Evolutionary conservation across 2,888 invertebrate genomes (phyloP).

Genomic region (Craniophora ligustri): DNA sequence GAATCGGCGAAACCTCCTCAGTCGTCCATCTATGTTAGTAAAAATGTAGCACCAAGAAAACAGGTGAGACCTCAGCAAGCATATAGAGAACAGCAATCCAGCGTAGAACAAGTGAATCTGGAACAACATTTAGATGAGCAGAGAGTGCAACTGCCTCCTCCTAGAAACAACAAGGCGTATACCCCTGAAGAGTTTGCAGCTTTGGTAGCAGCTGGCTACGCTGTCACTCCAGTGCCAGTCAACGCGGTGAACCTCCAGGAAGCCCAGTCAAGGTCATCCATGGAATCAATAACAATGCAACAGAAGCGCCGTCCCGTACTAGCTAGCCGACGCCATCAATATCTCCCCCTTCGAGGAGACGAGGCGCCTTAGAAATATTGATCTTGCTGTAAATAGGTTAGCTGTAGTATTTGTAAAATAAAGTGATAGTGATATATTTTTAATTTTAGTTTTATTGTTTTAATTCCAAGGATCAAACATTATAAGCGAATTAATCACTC

Average conservation of each 20-base stretch:
- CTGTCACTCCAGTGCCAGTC: conserved; percentile 85
- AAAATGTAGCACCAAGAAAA: conserved; percentile 77
- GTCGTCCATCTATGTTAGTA: conserved; percentile 82
- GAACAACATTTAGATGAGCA: conserved; percentile 78
- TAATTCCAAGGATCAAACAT: not conserved
- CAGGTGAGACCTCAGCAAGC: conserved; percentile 64
- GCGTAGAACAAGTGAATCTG: conserved; percentile 62
- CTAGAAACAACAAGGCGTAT: conserved; percentile 84
- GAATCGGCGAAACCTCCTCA: conserved; percentile 78
- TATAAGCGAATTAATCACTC: too few species aligned
- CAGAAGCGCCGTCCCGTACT: conserved; percentile 61
- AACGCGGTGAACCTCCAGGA: conserved; percentile 68
- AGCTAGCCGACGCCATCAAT: conserved; percentile 78
- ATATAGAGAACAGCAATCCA: conserved; percentile 60
- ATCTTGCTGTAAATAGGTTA: conserved; percentile 76
- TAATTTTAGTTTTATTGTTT: conserved; percentile 48
- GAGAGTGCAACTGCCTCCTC: conserved; percentile 81
- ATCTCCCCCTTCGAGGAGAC: conserved; percentile 81
- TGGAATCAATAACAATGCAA: conserved; percentile 66
- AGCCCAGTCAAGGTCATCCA: conserved; percentile 79
- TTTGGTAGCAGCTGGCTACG: conserved; percentile 83
- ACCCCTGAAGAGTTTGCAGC: conserved; percentile 86
- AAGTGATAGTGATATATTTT: conserved; percentile 71
- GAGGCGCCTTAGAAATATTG: conserved; percentile 78
- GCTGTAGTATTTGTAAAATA: conserved; percentile 70